phyloP scores from a whole-genome alignment of 2,888 invertebrate genomes.

The Hemaris fuciformis region DNA sequence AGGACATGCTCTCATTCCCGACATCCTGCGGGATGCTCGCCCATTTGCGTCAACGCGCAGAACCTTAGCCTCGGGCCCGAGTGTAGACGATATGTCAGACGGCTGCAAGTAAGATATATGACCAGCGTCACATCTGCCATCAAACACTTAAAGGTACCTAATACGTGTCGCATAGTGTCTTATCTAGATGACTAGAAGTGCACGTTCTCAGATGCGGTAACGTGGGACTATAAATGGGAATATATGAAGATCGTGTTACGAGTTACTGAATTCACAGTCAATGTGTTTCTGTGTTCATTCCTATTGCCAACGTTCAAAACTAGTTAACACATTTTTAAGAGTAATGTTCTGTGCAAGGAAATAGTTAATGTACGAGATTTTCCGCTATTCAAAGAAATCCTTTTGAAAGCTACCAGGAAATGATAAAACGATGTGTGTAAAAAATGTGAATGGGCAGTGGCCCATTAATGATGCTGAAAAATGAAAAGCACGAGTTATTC shows the following conservation, averaged over 20 bases:
- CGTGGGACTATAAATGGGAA: not conserved
- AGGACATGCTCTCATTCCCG: constrained; percentile 79
- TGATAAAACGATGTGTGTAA: constrained; percentile 3
- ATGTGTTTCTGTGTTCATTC: not conserved
- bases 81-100: constrained; percentile 70
- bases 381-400: not conserved
- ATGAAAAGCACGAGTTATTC: constrained; percentile 58
- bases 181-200: not conserved
- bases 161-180: not conserved
- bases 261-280: not conserved
- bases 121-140: constrained; percentile 17
- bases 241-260: not conserved
- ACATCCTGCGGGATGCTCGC: constrained; percentile 77
- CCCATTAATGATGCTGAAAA: constrained; percentile 53
- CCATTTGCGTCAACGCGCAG: constrained; percentile 70
- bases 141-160: not conserved
- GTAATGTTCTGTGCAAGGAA: not conserved
- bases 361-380: not conserved
- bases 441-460: constrained; percentile 36
- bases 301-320: not conserved
- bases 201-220: not conserved
- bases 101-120: constrained; percentile 55
- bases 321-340: not conserved
- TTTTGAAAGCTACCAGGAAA: not conserved
- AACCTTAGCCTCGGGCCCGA: constrained; percentile 59